Base-by-base conservation (phyloP, 2,113 vertebrate genomes). In the Nerophis lumbriciformis region DNA sequence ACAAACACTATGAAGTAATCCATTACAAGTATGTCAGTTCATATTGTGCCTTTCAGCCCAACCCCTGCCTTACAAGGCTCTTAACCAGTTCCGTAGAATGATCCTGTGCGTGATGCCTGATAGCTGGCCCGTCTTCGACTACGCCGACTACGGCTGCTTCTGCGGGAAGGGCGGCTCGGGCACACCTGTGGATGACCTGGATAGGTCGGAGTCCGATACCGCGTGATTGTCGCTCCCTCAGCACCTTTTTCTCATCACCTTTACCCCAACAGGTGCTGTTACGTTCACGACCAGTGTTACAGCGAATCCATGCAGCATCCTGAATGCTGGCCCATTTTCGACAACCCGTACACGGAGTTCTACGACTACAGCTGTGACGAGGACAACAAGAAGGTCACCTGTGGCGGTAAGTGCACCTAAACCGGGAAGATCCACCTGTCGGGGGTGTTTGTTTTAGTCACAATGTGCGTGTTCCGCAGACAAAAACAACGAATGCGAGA, bases 101-200 rank as follows among this genome's bases (percentile, higher is more conserved):
- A 92, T 98, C 73, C 70, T 90, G 75, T 97, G 94, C 55, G 5
- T 75, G 51, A 73, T 89, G 35, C 93, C 94, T 0, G 0, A 1
- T 0, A 97, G 94, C 61, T 6, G 72, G 12, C 93, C 95, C 0
- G 0, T 53, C 10, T 6, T 87, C 0, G 87, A 94, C 0, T 94
- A 73, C 6, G 51, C 53, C 0, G 55, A 90, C 88, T 97, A 96
- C 0, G 94, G 96, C 76, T 96, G 94, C 78, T 96, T 81, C 80
- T 97, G 95, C 0, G 94, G 94, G 5, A 21, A 81, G 6, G 94
- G 94, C 6, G 95, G 94, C 66, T 88, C 85, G 0, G 94, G 94
- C 4, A 93, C 85, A 0, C 93, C 94, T 0, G 88, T 94, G 72
- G 94, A 97, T 1, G 77, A 92, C 0, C 82, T 96, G 9, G 95